These are phyloP conservation scores for Oryzias celebensis DNA, from an alignment of 2,113 vertebrate species.

Conservation along the genomic window DNA sequence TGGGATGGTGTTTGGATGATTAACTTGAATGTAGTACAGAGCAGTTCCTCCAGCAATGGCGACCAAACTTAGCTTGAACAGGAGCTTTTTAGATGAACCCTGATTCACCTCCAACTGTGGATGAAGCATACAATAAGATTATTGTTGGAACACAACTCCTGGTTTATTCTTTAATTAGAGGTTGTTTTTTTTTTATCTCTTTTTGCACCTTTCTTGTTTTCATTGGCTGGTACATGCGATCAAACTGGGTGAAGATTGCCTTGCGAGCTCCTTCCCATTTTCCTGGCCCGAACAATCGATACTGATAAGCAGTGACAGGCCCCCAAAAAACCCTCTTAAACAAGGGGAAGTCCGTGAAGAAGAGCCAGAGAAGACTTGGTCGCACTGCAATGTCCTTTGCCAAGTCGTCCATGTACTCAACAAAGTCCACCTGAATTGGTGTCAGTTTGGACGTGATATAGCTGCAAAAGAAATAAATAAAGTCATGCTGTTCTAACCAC, in stretches of 20 bases:
- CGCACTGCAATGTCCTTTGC: slow-evolving; percentile 70
- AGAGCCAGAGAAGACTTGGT: slow-evolving; percentile 75
- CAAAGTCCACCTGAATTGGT: slow-evolving; percentile 78
- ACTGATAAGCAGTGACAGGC: slow-evolving; percentile 82
- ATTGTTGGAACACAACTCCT: too few relatives aligned
- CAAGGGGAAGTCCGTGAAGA: slow-evolving; percentile 78
- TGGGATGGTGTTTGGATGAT: slow-evolving; percentile 35
- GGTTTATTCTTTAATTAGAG: neutral
- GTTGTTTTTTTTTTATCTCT: neutral
- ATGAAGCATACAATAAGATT: neutral
- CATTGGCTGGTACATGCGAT: slow-evolving; percentile 67
- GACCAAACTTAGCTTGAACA: slow-evolving; percentile 54
- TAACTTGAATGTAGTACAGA: slow-evolving; percentile 50
- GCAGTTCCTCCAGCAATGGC: slow-evolving; percentile 37
- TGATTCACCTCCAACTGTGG: slow-evolving; percentile 3
- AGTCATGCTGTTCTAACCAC: neutral
- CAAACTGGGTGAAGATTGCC: slow-evolving; percentile 82
- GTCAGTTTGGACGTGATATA: slow-evolving; percentile 65
- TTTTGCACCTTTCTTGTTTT: slow-evolving; percentile 55
- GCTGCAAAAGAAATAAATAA: slow-evolving; percentile 31
- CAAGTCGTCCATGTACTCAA: slow-evolving; percentile 82
- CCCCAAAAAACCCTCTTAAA: slow-evolving; percentile 78
- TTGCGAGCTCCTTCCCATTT: slow-evolving; percentile 79
- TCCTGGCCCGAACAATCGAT: slow-evolving; percentile 75
- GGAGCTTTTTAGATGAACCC: neutral